Evolutionary conservation across 2,888 invertebrate genomes (phyloP), one percentile per base, ranked within the genome.

Genomic region (Ophion obscuratus): DNA sequence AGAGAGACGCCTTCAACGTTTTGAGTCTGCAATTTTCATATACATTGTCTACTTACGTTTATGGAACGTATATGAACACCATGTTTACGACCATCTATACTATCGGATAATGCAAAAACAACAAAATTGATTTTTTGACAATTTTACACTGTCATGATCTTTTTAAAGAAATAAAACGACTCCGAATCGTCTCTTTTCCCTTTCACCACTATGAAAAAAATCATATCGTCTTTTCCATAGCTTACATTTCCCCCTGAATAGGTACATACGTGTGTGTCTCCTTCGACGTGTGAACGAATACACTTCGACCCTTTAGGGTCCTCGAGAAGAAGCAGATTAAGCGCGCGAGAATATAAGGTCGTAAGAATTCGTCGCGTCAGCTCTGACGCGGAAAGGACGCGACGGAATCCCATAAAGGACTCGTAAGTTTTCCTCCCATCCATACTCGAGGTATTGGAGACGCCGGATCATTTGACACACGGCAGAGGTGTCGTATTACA

Each of bases 401-500:
- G 61, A 71, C 44, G 59, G 59, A 24, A 20, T 61, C 17, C 53
- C 20, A 74, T 17, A 62, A 47, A 44, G 36, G 27, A 10, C 62
- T 20, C 20, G n/a, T 61, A 73, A 31, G 3, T 75, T 76, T 83
- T 57, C 36, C 27, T 24, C 9, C 40, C 11, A 36, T 27, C 66
- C 20, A 9, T 17, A 5, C 17, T 47, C 36, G 31, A 17, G 36
- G 17, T 20, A 20, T 17, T 17, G 17, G 53, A 24, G 40, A 36
- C n/a, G 44, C 27, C 59, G 64, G 74, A 75, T 79, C 20, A 71
- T 71, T 77, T 78, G 14, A 53, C 47, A 64, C 70, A 62, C 40
- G 66, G 68, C 61, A 83, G 77, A 80, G 80, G 86, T 83, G 86
- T 86, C 80, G 83, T 67, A 62, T 86, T 86, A 83, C 86, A 62